Base-by-base conservation (phyloP, 1,140 invertebrate species). In the Drosophila obscura region DNA sequence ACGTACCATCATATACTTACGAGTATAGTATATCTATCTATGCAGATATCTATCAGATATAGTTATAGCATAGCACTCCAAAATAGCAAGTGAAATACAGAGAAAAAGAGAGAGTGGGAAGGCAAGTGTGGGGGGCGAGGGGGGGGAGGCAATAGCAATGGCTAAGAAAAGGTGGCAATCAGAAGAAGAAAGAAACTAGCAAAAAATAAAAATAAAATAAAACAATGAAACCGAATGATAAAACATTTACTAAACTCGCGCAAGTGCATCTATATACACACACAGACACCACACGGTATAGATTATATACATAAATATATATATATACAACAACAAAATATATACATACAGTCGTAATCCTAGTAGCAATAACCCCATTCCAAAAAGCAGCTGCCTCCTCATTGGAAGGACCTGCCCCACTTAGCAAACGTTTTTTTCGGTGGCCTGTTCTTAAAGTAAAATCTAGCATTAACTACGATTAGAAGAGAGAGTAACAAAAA, bases 221-320 rank as follows among this genome's bases (percentile, higher is more conserved):
- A 50, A 57, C 16, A 57, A 39, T 16, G 6, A 43, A 39, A 4
- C 15, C 46, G 48, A 57, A 44, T n/a, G 49, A 24, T 19, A 31
- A 57, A 46, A 35, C 64, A 57, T 76, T 68, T 62, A 76, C 63
- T 76, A 68, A 62, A 61, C 63, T 73, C 69, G 71, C 71, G 71
- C 69, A 74, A 53, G 69, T 72, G 68, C 68, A 72, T 72, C 55
- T 72, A 73, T 72, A 80, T 44, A 51, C 28, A 61, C 16, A 49
- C 24, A 56, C 19, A 53, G 28, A 48, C 15, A 63, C 16, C 26
- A 43, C 31, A 60, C 66, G 28, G 52, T 63, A 74, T 78, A 59
- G 71, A 68, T 57, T 60, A 58, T 46, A 73, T 67, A 79, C 62
- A 59, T 35, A 44, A 9, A 71, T 22, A 55, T 28, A 43, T 51